These are phyloP conservation scores for Anthopleura xanthogrammica DNA, from an alignment of 92 coral and sea anemone genomes.

Conservation along the genomic window DNA sequence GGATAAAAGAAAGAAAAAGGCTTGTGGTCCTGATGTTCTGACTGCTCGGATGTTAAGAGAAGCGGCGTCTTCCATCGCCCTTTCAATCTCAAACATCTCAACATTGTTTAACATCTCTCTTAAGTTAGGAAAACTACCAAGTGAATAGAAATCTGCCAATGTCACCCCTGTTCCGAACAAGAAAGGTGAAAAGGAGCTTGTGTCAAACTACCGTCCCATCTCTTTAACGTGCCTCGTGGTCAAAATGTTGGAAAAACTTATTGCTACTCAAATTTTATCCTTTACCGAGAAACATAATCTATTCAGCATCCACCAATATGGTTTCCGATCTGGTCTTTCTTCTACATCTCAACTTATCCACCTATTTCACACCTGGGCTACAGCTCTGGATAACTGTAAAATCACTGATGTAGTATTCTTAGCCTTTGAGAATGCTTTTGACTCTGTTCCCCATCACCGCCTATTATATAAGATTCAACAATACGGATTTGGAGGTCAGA, in stretches of 20 bases:
- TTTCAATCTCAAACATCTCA: constrained; percentile 8
- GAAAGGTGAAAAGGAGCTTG: constrained; percentile 29
- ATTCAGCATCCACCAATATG: constrained; percentile 20
- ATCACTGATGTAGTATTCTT: constrained; percentile 8
- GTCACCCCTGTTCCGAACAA: constrained; percentile 10
- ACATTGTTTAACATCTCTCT: constrained; percentile 21
- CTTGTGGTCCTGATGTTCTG: constrained; percentile 28
- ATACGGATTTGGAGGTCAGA: constrained; percentile 30
- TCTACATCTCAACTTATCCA: constrained; percentile 23
- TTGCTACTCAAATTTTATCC: neutral
- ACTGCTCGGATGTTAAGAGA: constrained; percentile 9
- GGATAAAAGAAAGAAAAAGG: too few species aligned
- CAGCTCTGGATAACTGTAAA: constrained; percentile 13
- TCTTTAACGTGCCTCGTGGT: constrained; percentile 20
- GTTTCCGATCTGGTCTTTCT: constrained; percentile 17
- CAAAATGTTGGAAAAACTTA: constrained; percentile 3
- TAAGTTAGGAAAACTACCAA: constrained; percentile 19
- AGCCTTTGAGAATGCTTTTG: constrained; percentile 13
- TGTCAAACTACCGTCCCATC: constrained; percentile 17
- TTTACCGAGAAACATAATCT: neutral
- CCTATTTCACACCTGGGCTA: constrained; percentile 13
- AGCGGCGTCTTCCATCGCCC: constrained; percentile 15
- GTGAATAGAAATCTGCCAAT: constrained; percentile 32
- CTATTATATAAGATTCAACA: constrained; percentile 24
- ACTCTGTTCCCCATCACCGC: constrained; percentile 29